A percentile compares a stretch with the other conserved stretches of the same genome.
Conservation (phyloP, 2,888 invertebrate genomes). For the Hydriomena furcata region DNA sequence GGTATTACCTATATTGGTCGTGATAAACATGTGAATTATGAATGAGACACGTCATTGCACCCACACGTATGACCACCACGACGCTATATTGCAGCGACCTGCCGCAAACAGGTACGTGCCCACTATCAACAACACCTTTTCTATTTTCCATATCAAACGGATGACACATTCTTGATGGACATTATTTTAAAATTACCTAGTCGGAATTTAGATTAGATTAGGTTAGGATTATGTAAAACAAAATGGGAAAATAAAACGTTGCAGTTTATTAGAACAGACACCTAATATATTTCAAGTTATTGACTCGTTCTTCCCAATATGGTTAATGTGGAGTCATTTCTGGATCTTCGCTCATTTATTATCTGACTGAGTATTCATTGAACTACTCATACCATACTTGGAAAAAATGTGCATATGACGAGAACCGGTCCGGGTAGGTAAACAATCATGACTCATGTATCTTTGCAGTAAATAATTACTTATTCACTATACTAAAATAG, state of each 20-base stretch:
- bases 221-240: slow-evolving; percentile 23
- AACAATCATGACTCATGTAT: slow-evolving; percentile 60
- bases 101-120: background rate
- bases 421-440: slow-evolving; percentile 59
- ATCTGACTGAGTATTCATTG: slow-evolving; percentile 48
- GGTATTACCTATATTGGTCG: slow-evolving; percentile 46
- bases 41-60: slow-evolving; percentile 62
- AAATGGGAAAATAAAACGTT: slow-evolving; percentile 30
- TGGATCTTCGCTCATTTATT: slow-evolving; percentile 49
- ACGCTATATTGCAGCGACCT: slow-evolving; percentile 11
- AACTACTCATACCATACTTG: slow-evolving; percentile 60
- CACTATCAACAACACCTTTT: slow-evolving; percentile 10
- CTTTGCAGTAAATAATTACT: slow-evolving; percentile 47
- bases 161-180: slow-evolving; percentile 1
- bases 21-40: slow-evolving; percentile 68
- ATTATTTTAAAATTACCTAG: slow-evolving; percentile 6
- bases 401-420: slow-evolving; percentile 61
- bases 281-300: slow-evolving; percentile 45
- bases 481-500: slow-evolving; percentile 46
- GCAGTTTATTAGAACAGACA: slow-evolving; percentile 35
- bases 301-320: slow-evolving; percentile 54
- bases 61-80: slow-evolving; percentile 32
- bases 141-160: slow-evolving; percentile 3
- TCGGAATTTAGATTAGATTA: slow-evolving; percentile 15
- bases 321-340: slow-evolving; percentile 48